phyloP scores from a whole-genome alignment of 2,888 invertebrate species.

The Unio delphinus region DNA sequence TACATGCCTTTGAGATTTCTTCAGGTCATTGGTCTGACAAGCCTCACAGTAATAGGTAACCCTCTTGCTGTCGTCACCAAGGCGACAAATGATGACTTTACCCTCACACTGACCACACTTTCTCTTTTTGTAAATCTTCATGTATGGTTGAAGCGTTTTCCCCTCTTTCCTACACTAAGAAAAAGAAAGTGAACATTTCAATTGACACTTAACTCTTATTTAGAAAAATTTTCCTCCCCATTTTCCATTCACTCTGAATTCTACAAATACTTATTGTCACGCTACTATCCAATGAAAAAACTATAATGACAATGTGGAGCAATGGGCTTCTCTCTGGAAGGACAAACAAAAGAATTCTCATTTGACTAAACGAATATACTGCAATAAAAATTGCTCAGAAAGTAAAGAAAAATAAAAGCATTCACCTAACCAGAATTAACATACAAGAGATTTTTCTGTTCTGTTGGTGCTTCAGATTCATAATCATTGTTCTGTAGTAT shows the following conservation, averaged over 20 bases:
- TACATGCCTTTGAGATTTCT: constrained; percentile 19
- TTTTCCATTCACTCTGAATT: neutral
- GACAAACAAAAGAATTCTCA: neutral
- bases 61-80: constrained; percentile 52
- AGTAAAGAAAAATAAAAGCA: no score
- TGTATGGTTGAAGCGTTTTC: constrained; percentile 42
- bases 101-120: constrained; percentile 51
- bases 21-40: constrained; percentile 52
- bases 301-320: neutral
- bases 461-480: no score
- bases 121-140: constrained; percentile 52
- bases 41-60: constrained; percentile 55
- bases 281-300: neutral
- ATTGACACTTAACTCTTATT: neutral
- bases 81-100: constrained; percentile 45
- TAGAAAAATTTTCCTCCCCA: neutral
- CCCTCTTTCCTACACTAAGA: constrained; percentile 54
- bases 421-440: no score
- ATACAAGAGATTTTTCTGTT: no score
- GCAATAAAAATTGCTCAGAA: no score
- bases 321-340: neutral
- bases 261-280: neutral
- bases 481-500: no score
- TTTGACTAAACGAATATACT: no score
- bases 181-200: neutral